These are phyloP conservation scores for Drepana arcuata DNA, from an alignment of 1,140 invertebrate genomes.

Conservation along the genomic window DNA sequence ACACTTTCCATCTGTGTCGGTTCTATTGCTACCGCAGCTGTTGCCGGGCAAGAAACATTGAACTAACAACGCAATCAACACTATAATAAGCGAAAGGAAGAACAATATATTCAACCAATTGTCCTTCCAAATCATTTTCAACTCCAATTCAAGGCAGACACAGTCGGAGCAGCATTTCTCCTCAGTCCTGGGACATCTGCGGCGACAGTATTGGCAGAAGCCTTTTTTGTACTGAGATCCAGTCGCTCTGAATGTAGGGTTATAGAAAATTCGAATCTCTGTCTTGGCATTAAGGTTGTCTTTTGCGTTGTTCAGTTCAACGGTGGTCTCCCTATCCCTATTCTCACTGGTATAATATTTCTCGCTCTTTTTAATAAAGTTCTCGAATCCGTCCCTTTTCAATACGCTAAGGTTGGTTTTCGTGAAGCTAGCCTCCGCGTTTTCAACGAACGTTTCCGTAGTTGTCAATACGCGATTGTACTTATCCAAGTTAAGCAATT, in stretches of 20 bases:
- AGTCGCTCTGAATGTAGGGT: slow-evolving; percentile 53
- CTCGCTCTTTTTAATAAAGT: slow-evolving; percentile 61
- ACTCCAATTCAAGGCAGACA: slow-evolving; percentile 40
- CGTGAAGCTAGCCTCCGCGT: slow-evolving; percentile 51
- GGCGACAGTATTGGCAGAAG: slow-evolving; percentile 42
- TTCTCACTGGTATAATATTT: slow-evolving; percentile 54
- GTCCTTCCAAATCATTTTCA: slow-evolving; percentile 44
- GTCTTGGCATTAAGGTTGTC: slow-evolving; percentile 39
- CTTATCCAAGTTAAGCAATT: slow-evolving; percentile 49
- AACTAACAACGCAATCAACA: slow-evolving; percentile 35
- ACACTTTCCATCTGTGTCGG: slow-evolving; percentile 19
- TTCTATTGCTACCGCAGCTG: slow-evolving; percentile 21
- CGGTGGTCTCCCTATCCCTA: slow-evolving; percentile 33
- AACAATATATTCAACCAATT: slow-evolving; percentile 58
- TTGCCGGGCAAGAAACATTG: slow-evolving; percentile 38
- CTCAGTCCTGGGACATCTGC: slow-evolving; percentile 35
- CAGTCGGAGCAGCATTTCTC: slow-evolving; percentile 49
- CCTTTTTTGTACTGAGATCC: slow-evolving; percentile 24
- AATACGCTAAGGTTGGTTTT: slow-evolving; percentile 42
- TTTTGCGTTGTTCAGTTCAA: slow-evolving; percentile 33
- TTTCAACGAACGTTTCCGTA: slow-evolving; percentile 47
- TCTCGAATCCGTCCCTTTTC: slow-evolving; percentile 48
- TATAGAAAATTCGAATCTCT: slow-evolving; percentile 65
- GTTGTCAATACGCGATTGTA: slow-evolving; percentile 57
- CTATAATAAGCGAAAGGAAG: slow-evolving; percentile 44